A percentile compares a stretch with the other conserved stretches of the same genome.
phyloP scores from a whole-genome alignment of 2,888 invertebrate genomes.

The Lacanobia wlatinum region DNA sequence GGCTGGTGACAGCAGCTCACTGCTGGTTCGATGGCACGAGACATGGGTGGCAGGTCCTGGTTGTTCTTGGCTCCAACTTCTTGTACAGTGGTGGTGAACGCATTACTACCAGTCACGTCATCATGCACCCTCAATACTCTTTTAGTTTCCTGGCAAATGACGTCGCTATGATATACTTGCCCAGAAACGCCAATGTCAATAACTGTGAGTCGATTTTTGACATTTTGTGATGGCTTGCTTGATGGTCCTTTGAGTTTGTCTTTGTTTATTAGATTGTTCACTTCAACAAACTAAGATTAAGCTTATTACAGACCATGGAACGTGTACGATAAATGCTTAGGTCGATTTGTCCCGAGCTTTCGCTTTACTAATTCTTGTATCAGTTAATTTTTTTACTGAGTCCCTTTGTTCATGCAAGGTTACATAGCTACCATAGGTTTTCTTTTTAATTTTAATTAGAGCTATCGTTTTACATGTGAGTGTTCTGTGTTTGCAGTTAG shows the following conservation, averaged over 20 bases:
- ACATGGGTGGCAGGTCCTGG: slow-evolving; percentile 72
- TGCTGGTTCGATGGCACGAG: slow-evolving; percentile 77
- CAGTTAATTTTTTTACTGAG: background rate
- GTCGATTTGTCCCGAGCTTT: background rate
- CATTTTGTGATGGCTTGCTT: background rate
- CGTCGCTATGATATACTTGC: slow-evolving; percentile 77
- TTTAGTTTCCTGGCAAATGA: slow-evolving; percentile 70
- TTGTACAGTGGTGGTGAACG: slow-evolving; percentile 77
- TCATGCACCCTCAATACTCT: slow-evolving; percentile 74
- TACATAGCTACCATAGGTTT: background rate
- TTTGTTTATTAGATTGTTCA: background rate
- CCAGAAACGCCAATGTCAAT: slow-evolving; percentile 63
- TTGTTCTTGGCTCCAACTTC: slow-evolving; percentile 75
- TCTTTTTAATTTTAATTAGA: background rate
- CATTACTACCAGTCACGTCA: slow-evolving; percentile 69
- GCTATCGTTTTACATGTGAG: background rate
- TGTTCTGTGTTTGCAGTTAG: slow-evolving; percentile 64
- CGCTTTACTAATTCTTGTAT: background rate
- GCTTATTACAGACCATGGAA: background rate
- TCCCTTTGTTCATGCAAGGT: background rate
- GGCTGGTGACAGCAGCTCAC: slow-evolving; percentile 80
- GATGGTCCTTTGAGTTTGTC: background rate
- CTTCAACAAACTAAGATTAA: background rate
- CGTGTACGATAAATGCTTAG: too few species aligned
- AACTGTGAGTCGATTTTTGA: slow-evolving; percentile 63